Evolutionary conservation across 1,140 invertebrate species (phyloP), one percentile per base, ranked within the genome.

Genomic region (Drosophila ficusphila): DNA sequence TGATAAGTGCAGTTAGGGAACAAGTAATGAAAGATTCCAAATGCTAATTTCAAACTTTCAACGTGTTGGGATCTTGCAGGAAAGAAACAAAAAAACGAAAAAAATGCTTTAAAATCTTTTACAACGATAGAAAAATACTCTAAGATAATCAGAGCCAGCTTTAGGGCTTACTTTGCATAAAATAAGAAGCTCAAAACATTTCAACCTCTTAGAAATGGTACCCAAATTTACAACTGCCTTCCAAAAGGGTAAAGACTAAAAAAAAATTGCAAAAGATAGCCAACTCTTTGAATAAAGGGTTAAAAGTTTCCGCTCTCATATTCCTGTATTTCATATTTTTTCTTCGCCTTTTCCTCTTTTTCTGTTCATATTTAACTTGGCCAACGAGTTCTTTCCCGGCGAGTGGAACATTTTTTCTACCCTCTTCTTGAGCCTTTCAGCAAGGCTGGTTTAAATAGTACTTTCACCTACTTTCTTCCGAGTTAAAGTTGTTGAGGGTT

Each of bases 401-500:
- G 27, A 73, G 76, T 47, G 39, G 34, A 34, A 61, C 46, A 39
- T 36, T 54, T 51, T 54, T 67, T 61, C 36, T 23, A 21, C 12
- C 5, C 34, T 11, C 42, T 65, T 71, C 39, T 44, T 64, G 9
- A 69, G 36, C 38, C 76, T 47, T 77, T 81, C 71, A 49, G 75
- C 73, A 29, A 46, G 53, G 64, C 64, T 86, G 76, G 76, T 69
- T 86, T 86, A 86, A 88, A 81, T 70, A 86, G 81, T 76, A 74
- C 68, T 86, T 68, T 78, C 70, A 76, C 82, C 79, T 76, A 70
- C 79, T 76, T 85, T 77, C 57, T 73, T 51, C 48, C 25, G 12
- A 52, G 79, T 65, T 67, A 27, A 65, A 83, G 76, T 72, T 79
- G 79, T 67, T 67, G 68, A 82, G 74, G 58, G 54, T n/a, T 7